Conservation (phyloP, 2,797 vertebrate species). For the Cossypha heuglini region DNA sequence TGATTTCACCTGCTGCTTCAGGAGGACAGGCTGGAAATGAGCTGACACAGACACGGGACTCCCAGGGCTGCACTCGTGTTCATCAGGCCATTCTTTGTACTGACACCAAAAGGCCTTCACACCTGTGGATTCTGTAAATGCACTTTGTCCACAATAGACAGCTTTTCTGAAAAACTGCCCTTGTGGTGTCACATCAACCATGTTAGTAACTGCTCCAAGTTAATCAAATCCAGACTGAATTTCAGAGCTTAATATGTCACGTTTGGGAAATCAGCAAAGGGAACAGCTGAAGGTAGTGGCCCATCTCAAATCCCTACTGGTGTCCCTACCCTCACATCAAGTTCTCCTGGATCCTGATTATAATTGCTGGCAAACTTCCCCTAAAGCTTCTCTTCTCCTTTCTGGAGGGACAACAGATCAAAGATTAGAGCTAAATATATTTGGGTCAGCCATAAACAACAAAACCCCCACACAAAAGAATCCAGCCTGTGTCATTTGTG, state of each 20-base stretch:
- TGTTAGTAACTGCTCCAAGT: not conserved
- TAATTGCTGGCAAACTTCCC: not conserved
- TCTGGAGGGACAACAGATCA: not conserved
- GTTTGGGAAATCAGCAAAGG: not conserved
- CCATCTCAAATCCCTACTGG: not conserved
- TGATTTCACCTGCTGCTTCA: not conserved
- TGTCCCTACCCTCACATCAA: not conserved
- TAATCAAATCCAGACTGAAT: not conserved
- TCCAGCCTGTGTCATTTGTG: not conserved
- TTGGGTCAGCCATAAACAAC: not conserved
- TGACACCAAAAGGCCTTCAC: not conserved
- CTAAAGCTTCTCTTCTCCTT: not conserved
- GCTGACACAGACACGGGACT: rapidly evolving
- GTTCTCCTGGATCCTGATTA: not conserved
- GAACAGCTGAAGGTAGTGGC: not conserved
- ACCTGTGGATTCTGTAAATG: not conserved
- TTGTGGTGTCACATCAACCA: not conserved
- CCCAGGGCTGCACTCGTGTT: rapidly evolving
- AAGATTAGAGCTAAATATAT: not conserved
- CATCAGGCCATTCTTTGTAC: not conserved
- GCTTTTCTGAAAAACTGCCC: not conserved
- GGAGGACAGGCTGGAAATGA: not conserved
- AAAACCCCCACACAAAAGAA: not conserved
- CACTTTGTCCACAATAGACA: not conserved
- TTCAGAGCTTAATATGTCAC: not conserved